These are phyloP conservation scores for Hydrochoerus hydrochaeris DNA, from an alignment of 2,113 vertebrate species.

Conservation along the genomic window DNA sequence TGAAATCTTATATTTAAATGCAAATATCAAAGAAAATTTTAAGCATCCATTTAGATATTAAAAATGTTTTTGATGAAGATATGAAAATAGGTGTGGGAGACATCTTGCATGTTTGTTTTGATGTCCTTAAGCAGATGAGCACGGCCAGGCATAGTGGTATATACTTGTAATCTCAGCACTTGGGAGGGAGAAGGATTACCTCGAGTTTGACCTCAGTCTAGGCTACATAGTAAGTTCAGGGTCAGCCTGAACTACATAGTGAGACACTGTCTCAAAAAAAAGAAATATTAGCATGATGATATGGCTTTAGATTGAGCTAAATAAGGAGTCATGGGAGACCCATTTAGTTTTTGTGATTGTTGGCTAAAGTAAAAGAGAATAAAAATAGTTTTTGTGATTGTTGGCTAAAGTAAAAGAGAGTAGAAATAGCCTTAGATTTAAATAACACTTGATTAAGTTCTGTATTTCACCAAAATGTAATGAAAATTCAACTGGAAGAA, in stretches of 20 bases:
- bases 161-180: not conserved
- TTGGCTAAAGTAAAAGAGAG: not conserved
- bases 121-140: not conserved
- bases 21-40: not conserved
- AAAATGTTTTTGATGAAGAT: not conserved
- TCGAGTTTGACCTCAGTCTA: not conserved
- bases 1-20: not conserved
- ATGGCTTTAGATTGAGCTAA: not conserved
- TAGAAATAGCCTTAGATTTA: constrained; percentile 20
- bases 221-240: not conserved
- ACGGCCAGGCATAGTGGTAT: not conserved
- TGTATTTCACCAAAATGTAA: not conserved
- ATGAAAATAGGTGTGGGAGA: not conserved
- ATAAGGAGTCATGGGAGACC: not conserved
- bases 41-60: not conserved
- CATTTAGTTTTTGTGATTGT: not conserved
- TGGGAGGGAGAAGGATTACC: not conserved
- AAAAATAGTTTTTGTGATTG: constrained; percentile 9
- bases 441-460: not conserved
- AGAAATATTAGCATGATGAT: not conserved
- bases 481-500: not conserved
- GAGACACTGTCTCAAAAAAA: not conserved
- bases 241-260: not conserved
- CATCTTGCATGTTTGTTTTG: not conserved
- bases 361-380: not conserved